Evolutionary conservation across 2,113 vertebrate genomes (phyloP).

Genomic region (Trachemys scripta): DNA sequence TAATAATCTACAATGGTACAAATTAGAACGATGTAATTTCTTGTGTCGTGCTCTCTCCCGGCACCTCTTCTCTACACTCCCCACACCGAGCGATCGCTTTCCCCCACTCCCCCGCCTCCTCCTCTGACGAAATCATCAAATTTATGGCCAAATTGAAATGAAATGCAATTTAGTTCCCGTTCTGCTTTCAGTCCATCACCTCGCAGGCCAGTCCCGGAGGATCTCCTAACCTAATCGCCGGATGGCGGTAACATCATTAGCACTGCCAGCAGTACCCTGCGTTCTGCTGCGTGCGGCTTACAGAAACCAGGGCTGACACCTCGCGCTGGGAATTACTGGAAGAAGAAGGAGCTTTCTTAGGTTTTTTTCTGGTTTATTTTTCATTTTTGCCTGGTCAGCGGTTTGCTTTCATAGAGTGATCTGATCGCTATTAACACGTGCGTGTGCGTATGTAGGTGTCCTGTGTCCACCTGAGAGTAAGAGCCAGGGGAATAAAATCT

Average conservation of each 20-base stretch:
- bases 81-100: not conserved
- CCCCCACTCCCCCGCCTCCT: conserved; percentile 60
- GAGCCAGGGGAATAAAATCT: not conserved
- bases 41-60: not conserved
- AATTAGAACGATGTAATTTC: conserved; percentile 17
- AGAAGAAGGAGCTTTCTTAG: conserved; percentile 34
- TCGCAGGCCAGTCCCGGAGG: conserved; percentile 70
- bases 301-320: conserved; percentile 71
- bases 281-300: conserved; percentile 68
- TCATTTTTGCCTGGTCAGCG: conserved; percentile 9
- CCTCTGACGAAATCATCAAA: conserved; percentile 76
- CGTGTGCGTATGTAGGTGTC: not conserved
- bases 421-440: not conserved
- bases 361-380: conserved; percentile 44
- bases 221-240: conserved; percentile 78
- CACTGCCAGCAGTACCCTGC: conserved; percentile 63
- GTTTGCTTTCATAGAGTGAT: not conserved
- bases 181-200: conserved; percentile 79
- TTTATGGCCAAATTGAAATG: conserved; percentile 82
- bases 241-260: conserved; percentile 79
- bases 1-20: conserved; percentile 19
- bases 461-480: not conserved
- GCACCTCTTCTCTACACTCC: not conserved
- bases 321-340: conserved; percentile 75
- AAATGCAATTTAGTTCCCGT: conserved; percentile 81